These are phyloP conservation scores for Pseudomyrmex dendroicus DNA, from an alignment of 1,140 invertebrate genomes.

Conservation along the genomic window DNA sequence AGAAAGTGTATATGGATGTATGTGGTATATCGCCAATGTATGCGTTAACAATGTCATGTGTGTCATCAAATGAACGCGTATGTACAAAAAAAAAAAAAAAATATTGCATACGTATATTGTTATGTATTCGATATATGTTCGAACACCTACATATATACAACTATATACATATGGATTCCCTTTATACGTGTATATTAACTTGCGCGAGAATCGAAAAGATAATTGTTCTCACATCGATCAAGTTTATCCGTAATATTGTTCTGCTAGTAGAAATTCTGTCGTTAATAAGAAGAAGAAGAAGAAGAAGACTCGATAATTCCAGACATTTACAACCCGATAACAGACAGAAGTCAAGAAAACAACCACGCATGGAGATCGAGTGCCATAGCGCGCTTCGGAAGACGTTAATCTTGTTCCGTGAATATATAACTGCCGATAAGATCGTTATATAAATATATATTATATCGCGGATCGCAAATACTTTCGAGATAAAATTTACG, in stretches of 20 bases:
- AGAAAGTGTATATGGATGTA: neutral
- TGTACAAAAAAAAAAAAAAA: neutral
- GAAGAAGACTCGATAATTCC: slow-evolving; percentile 24
- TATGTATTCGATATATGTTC: slow-evolving; percentile 37
- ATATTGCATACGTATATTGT: neutral
- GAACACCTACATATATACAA: slow-evolving; percentile 14
- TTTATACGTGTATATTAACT: slow-evolving; percentile 43
- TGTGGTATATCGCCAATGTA: neutral
- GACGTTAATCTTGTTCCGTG: slow-evolving; percentile 51
- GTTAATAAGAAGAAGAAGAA: neutral
- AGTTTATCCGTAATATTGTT: slow-evolving; percentile 36
- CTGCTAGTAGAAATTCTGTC: neutral
- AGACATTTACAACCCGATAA: neutral
- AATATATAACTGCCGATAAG: slow-evolving; percentile 7
- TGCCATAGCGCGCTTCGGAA: slow-evolving; percentile 72
- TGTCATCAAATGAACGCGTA: slow-evolving; percentile 14
- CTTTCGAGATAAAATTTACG: slow-evolving; percentile 31
- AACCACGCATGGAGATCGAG: slow-evolving; percentile 62
- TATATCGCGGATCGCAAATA: slow-evolving; percentile 53
- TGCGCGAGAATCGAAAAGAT: slow-evolving; percentile 10
- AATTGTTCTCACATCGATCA: slow-evolving; percentile 3
- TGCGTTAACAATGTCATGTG: neutral
- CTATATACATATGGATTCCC: neutral
- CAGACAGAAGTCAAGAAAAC: slow-evolving; percentile 4
- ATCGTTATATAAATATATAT: slow-evolving; percentile 26